Base-by-base conservation (phyloP, 2,113 vertebrate species). In the Grallaria varia region DNA sequence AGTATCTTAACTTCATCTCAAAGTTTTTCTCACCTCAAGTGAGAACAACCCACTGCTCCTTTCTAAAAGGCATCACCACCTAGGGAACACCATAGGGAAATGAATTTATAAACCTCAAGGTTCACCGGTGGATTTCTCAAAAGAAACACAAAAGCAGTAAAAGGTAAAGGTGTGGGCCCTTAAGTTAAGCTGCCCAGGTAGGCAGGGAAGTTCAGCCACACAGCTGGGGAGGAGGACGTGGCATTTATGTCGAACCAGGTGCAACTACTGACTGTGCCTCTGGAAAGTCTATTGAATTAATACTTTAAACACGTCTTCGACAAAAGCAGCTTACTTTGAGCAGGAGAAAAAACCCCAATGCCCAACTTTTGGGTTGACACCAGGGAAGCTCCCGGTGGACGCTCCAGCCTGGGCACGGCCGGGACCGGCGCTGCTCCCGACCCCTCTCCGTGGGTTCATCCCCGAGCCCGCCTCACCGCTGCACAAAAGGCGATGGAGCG, bases 221-320 rank as follows among this genome's bases (percentile, higher is more conserved):
- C 8, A 45, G 25, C 1, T 2, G 14, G 7, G 7, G 6, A 64
- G 62, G 8, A 44, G 4, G 8, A 44, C 14, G 8, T 4, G 10
- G 10, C 1, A 31, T 24, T 42, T 19, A 30, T 0, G 2, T 37
- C 52, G 39, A 66, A 35, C 4, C 0, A 1, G 4, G 4, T 3
- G 14, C 37, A 69, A 37, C 31, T 27, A 53, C 4, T 52, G 13
- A 10, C 9, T 25, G 35, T 17, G 17, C 27, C 47, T 58, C 59
- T 14, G 14, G 2, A 3, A 95, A 91, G 31, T 42, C 60, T 31
- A 49, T 16, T 44, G 23, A 67, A 50, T 45, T 42, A 28, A 42
- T 5, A 31, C 27, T 21, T 22, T 14, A 71, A 62, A 24, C 12
- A 62, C 12, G n/a, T n/a, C n/a, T 45, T 17, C 8, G 30, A 62